Percentiles rank a stretch among this genome's conserved stretches.
Conservation (phyloP, 2,797 vertebrate species). For the Microtus californicus region DNA sequence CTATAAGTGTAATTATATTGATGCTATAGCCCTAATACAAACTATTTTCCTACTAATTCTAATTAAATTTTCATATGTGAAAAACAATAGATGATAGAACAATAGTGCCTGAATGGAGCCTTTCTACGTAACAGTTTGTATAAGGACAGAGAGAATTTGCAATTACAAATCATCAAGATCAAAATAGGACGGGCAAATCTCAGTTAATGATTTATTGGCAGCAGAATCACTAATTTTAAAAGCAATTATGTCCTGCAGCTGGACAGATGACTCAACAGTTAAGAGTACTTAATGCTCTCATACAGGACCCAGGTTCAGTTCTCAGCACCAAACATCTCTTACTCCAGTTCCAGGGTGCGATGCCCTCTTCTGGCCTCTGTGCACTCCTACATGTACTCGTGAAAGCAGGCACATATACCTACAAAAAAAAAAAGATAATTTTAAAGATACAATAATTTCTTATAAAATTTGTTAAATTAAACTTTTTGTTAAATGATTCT, state of each 20-base stretch:
- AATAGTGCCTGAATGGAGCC: background rate
- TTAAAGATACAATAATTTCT: background rate
- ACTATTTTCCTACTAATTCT: background rate
- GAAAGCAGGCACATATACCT: background rate
- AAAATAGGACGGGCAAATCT: background rate
- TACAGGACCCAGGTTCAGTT: background rate
- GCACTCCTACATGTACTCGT: background rate
- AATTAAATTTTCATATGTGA: background rate
- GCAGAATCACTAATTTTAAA: background rate
- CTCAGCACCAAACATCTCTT: background rate
- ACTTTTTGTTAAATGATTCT: constrained; percentile 15
- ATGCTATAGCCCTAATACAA: background rate
- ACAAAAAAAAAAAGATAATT: background rate
- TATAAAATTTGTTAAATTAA: background rate
- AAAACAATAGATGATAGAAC: background rate
- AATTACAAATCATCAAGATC: background rate
- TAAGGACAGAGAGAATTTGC: background rate
- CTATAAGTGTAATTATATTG: background rate
- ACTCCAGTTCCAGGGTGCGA: too few relatives aligned
- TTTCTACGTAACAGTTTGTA: background rate
- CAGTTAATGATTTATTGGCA: background rate
- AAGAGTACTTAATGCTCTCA: background rate
- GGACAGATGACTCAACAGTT: background rate
- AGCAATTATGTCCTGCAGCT: background rate
- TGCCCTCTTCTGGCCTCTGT: background rate